Base-by-base conservation (phyloP, 2,113 vertebrate genomes). In the Noturus placidus region DNA sequence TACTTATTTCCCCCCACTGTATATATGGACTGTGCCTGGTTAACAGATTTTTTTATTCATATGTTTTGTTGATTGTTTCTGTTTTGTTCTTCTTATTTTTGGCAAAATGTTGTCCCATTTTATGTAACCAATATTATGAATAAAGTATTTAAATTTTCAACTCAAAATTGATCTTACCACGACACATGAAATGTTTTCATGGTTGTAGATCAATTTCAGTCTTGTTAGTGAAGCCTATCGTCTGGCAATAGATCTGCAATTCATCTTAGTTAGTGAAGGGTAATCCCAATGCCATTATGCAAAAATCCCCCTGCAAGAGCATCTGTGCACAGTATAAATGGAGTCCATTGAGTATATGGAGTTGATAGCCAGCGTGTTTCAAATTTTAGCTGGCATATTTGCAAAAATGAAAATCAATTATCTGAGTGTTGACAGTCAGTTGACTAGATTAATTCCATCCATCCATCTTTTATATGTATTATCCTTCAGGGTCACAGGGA, bases 251-350 rank as follows among this genome's bases (percentile, higher is more conserved):
- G 33, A 65, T 38, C 35, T 42, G 35, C 11, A 82, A 65, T 82
- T 82, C 38, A 82, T 82, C 35, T 63, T 14, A 83, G 56, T 27
- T 42, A 61, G 22, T 61, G 56, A 82, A 27, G 14, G n/a, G 38
- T 67, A 83, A 83, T 83, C 61, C 81, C 61, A 50, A 5, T 50
- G 59, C 15, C 25, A 83, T 63, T 83, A 67, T 83, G 81, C 79
- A 61, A 82, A 82, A 38, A 3, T 61, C 56, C 27, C 27, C 27
- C 17, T 30, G 61, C 13, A 50, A 50, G 61, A 83, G 14, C 81
- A 67, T 83, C 81, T 67, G 15, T 50, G 25, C 81, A 50, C 0
- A 50, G 38, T 30, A 67, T 50, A 67, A 65, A 83, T 50, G 15
- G 79, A 59, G 8, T 1, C 54, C 7, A 20, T 57, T 10, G 35